Conservation (phyloP, 2,888 invertebrate species). For the Carterocephalus palaemon region DNA sequence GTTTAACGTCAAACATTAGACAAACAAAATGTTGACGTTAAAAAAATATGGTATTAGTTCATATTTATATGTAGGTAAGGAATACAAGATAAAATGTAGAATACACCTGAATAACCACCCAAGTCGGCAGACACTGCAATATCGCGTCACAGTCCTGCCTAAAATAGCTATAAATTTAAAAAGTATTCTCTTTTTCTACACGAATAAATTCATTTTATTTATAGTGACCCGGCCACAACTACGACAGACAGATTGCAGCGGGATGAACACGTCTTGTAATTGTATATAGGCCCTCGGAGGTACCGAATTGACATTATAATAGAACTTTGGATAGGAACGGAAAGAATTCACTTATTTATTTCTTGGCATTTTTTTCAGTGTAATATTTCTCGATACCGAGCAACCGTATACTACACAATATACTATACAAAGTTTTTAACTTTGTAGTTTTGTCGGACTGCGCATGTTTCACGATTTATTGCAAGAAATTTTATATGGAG, state of each 20-base stretch:
- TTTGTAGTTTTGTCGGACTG: not conserved
- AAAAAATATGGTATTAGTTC: not conserved
- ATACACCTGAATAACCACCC: slow-evolving; percentile 24
- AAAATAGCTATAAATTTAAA: slow-evolving; percentile 71
- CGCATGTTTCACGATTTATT: slow-evolving; percentile 18
- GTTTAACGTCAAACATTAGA: too few relatives aligned
- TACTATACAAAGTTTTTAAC: slow-evolving; percentile 14
- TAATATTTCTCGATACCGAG: slow-evolving; percentile 15
- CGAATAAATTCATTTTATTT: slow-evolving; percentile 68
- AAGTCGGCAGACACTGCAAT: slow-evolving; percentile 38
- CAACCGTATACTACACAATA: not conserved
- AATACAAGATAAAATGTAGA: slow-evolving; percentile 1
- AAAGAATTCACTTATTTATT: slow-evolving; percentile 29
- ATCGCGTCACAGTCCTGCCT: slow-evolving; percentile 54
- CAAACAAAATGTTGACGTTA: too few relatives aligned
- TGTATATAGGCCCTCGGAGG: slow-evolving; percentile 58
- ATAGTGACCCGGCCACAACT: slow-evolving; percentile 45
- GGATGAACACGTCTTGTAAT: slow-evolving; percentile 74
- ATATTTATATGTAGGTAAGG: not conserved
- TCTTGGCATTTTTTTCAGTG: slow-evolving; percentile 27
- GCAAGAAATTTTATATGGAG: slow-evolving; percentile 16
- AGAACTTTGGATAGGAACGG: slow-evolving; percentile 37
- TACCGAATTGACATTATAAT: slow-evolving; percentile 72
- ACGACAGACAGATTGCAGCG: slow-evolving; percentile 64
- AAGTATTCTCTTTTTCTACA: slow-evolving; percentile 44